phyloP scores from a whole-genome alignment of 2,888 invertebrate species.

The Harpagoxenus sublaevis region DNA sequence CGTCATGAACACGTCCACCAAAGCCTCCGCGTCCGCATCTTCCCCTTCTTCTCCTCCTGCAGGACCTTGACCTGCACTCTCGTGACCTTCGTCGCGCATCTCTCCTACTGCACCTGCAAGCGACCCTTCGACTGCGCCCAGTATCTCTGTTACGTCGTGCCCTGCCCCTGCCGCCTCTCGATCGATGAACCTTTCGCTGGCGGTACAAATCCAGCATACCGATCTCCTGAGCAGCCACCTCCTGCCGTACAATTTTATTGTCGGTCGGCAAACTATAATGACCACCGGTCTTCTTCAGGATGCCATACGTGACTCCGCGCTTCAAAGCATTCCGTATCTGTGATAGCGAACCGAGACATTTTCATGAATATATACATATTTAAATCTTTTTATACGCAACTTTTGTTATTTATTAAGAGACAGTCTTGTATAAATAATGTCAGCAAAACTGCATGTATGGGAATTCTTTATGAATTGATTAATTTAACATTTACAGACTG shows the following conservation, averaged over 20 bases:
- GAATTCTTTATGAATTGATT: neutral
- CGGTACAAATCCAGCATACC: slow-evolving; percentile 73
- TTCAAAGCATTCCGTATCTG: slow-evolving; percentile 77
- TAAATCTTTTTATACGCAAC: neutral
- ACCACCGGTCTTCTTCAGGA: slow-evolving; percentile 71
- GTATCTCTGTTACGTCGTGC: neutral
- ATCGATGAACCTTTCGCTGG: slow-evolving; percentile 53
- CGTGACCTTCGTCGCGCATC: slow-evolving; percentile 43
- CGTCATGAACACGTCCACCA: neutral
- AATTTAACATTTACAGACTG: neutral
- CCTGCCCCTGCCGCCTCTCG: neutral
- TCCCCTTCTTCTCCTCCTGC: slow-evolving; percentile 48
- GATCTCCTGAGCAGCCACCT: slow-evolving; percentile 77
- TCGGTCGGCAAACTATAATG: slow-evolving; percentile 75
- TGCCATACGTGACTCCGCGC: slow-evolving; percentile 78
- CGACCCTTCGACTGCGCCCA: neutral
- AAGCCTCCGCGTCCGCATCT: slow-evolving; percentile 27
- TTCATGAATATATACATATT: neutral
- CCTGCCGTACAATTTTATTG: slow-evolving; percentile 66
- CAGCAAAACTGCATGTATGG: neutral
- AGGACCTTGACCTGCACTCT: slow-evolving; percentile 44
- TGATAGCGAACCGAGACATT: neutral
- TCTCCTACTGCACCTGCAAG: slow-evolving; percentile 54
- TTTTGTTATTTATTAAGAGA: neutral
- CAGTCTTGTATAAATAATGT: neutral